Percentiles rank a stretch among this genome's conserved stretches.
These are phyloP conservation scores for Trachemys scripta DNA, from an alignment of 2,113 vertebrate genomes.

Conservation along the genomic window DNA sequence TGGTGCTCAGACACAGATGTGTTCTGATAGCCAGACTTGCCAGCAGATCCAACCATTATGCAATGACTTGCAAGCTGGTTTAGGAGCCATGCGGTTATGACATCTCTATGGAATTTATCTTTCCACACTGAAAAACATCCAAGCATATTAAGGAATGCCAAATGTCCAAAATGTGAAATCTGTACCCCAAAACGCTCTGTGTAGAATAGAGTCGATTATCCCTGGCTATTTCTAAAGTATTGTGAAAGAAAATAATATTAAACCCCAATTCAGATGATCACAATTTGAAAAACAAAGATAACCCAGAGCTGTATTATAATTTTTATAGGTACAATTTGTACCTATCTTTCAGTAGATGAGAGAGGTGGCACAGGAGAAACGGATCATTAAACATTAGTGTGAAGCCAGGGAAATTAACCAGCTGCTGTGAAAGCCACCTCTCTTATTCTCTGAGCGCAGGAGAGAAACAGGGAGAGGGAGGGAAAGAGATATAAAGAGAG, in stretches of 20 bases:
- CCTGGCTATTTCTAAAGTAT: conserved; percentile 58
- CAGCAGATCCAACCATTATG: conserved; percentile 66
- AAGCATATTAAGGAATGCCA: conserved; percentile 69
- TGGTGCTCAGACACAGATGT: conserved; percentile 59
- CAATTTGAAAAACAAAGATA: conserved; percentile 81
- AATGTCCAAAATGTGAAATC: conserved; percentile 69
- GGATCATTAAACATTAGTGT: conserved; percentile 89
- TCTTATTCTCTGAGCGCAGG: conserved; percentile 74
- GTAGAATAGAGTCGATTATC: conserved; percentile 40
- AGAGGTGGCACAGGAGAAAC: conserved; percentile 87
- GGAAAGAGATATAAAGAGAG: conserved; percentile 57
- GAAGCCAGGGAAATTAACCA: conserved; percentile 89
- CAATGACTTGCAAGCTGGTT: conserved; percentile 53
- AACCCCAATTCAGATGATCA: conserved; percentile 70
- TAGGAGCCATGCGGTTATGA: conserved; percentile 75
- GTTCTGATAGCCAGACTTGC: conserved; percentile 48
- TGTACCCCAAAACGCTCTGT: conserved; percentile 52
- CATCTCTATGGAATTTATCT: conserved; percentile 71
- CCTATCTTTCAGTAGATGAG: conserved; percentile 88
- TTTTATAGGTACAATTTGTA: conserved; percentile 89
- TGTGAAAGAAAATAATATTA: conserved; percentile 65
- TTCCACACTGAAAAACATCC: conserved; percentile 74
- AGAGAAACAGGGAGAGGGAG: conserved; percentile 58
- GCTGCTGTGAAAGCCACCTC: conserved; percentile 88
- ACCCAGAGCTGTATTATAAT: conserved; percentile 83